These are phyloP conservation scores for Hemiprocne comata DNA, from an alignment of 2,113 vertebrate genomes.

Conservation along the genomic window DNA sequence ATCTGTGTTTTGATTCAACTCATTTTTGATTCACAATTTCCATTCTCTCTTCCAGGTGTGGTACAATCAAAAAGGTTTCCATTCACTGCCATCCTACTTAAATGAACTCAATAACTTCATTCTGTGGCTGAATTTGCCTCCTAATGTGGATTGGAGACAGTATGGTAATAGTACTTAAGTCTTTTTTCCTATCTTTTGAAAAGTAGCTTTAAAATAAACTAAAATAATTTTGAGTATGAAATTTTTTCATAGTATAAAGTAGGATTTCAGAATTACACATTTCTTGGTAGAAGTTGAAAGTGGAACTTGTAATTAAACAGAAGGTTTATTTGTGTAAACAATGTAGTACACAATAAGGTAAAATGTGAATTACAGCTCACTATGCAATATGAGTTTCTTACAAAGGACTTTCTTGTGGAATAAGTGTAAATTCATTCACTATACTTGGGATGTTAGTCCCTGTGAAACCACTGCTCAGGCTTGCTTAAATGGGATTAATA, in stretches of 20 bases:
- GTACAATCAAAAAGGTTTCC: constrained; percentile 79
- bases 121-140: constrained; percentile 71
- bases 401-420: neutral
- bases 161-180: constrained; percentile 63
- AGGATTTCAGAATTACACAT: neutral
- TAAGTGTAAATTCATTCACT: neutral
- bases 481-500: neutral
- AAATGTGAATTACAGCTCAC: neutral
- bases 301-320: neutral
- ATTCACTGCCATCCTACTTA: constrained; percentile 73
- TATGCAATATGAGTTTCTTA: neutral
- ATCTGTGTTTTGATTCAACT: neutral
- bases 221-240: neutral
- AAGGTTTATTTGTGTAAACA: neutral
- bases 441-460: neutral
- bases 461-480: neutral
- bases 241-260: neutral
- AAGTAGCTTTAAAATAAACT: neutral
- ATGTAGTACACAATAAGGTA: neutral
- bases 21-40: neutral
- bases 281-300: neutral
- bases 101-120: constrained; percentile 80
- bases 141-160: constrained; percentile 60
- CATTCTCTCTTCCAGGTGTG: constrained; percentile 72
- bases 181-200: neutral